These are phyloP conservation scores for Rhea pennata DNA, from an alignment of 2,113 vertebrate genomes.

Conservation along the genomic window DNA sequence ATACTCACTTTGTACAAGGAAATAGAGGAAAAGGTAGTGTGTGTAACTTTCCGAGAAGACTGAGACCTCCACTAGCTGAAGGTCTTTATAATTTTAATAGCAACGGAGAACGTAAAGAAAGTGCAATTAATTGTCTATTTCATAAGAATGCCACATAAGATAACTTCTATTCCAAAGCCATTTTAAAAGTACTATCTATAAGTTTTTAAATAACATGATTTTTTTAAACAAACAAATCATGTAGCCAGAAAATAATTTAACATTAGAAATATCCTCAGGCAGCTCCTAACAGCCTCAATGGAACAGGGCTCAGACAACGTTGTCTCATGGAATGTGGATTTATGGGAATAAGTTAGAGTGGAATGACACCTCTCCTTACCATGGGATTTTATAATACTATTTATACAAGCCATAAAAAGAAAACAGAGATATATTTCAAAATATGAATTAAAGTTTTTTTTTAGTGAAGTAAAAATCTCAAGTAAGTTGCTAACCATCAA, in stretches of 20 bases:
- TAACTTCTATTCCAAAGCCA: not conserved
- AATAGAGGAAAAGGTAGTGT: not conserved
- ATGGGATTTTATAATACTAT: fast-evolving
- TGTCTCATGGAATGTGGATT: not conserved
- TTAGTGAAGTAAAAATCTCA: not conserved
- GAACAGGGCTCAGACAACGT: not conserved
- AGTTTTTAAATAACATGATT: not conserved
- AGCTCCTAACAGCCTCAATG: not conserved
- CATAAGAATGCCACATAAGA: not conserved
- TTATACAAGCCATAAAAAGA: too few species aligned
- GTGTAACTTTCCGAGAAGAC: not conserved
- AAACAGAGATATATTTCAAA: not conserved
- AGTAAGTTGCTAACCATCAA: not conserved
- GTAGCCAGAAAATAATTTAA: not conserved
- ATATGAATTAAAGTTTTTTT: fast-evolving
- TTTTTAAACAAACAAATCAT: not conserved
- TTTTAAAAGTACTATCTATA: fast-evolving
- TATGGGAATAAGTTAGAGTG: fast-evolving
- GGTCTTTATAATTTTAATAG: not conserved
- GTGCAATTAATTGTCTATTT: not conserved
- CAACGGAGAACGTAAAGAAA: not conserved
- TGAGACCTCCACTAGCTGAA: not conserved
- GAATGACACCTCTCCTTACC: not conserved
- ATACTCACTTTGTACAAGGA: not conserved
- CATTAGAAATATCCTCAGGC: not conserved